Base-by-base conservation (phyloP, 92 coral and sea anemone genomes). In the Phenganax stokvisi region DNA sequence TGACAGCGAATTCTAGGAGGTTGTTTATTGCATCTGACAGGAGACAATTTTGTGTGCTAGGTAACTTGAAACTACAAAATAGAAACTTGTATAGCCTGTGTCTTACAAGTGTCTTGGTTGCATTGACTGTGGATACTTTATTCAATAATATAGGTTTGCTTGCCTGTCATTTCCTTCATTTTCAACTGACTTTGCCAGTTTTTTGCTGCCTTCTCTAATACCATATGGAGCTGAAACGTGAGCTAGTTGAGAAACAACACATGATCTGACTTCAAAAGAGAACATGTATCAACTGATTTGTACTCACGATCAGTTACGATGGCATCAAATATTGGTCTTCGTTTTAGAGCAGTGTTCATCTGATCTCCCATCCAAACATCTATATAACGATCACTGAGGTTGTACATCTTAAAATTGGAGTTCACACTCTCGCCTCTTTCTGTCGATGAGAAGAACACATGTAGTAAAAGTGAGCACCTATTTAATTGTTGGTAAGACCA, bases 231-330 rank as follows among this genome's bases (percentile, higher is more conserved):
- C 99, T 96, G 79, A 0, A 70, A 17, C 47, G 5, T 37, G 47
- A 37, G 47, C 3, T 37, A 37, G 47, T 37, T 37, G 47, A 37
- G 47, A 37, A 37, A 13, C 16, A 59, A 59, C 65, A 25, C 3
- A 59, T 13, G 7, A 59, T 59, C n/a, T 25, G n/a, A 59, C 16
- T 13, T 6, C 16, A 59, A 59, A 6, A 25, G 27, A 1, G 7
- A 59, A 59, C 16, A 59, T 13, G 47, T 37, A 37, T 37, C 47
- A 37, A 37, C 51, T 3, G 11, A 16, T 31, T 30, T 62, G 7
- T 57, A 94, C 98, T 92, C 76, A 94, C 98, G 98, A 76, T 94
- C 98, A 65, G 98, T 94, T 47, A 94, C 82, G 27, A 94, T 92
- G 51, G 97, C 97, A 80, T 94, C 98, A 80, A 94, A 94, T 61